These are phyloP conservation scores for Liopterus haemorrhoidalis DNA, from an alignment of 2,888 invertebrate genomes.

Conservation along the genomic window DNA sequence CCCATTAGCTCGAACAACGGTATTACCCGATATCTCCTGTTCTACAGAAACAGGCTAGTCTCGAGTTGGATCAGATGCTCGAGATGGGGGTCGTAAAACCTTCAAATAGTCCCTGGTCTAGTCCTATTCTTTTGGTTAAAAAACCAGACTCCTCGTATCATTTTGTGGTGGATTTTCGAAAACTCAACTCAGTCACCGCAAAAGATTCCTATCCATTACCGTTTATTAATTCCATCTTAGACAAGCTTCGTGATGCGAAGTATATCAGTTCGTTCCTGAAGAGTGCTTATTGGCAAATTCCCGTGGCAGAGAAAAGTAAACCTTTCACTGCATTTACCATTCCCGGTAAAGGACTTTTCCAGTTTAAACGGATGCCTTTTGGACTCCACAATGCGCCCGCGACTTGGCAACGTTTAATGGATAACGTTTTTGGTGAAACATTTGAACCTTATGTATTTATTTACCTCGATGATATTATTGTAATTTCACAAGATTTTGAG, in stretches of 20 bases:
- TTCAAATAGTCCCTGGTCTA: not conserved
- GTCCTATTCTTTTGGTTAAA: not conserved
- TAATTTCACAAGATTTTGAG: conserved; percentile 35
- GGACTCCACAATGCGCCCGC: conserved; percentile 30
- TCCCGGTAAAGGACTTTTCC: conserved; percentile 24
- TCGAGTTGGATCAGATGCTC: not conserved
- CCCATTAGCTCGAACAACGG: conserved; percentile 2
- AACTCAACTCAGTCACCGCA: not conserved
- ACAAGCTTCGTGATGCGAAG: conserved; percentile 1
- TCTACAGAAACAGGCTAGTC: not conserved
- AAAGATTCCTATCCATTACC: conserved; percentile 5
- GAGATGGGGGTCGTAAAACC: not conserved
- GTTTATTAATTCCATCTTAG: not conserved
- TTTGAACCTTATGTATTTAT: conserved; percentile 29
- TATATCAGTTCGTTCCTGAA: conserved; percentile 1
- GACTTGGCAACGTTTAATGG: conserved; percentile 31
- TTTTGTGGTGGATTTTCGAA: not conserved
- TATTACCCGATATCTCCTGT: not conserved
- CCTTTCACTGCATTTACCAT: conserved; percentile 36
- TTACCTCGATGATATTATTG: conserved; percentile 32
- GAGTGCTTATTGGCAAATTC: conserved; percentile 34
- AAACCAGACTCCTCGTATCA: not conserved
- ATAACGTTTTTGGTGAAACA: conserved; percentile 29
- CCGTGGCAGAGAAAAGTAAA: conserved; percentile 8
- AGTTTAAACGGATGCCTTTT: conserved; percentile 30